Percentiles rank a stretch among this genome's conserved stretches.
phyloP scores from a whole-genome alignment of 2,888 invertebrate genomes.

The Noctua pronuba region DNA sequence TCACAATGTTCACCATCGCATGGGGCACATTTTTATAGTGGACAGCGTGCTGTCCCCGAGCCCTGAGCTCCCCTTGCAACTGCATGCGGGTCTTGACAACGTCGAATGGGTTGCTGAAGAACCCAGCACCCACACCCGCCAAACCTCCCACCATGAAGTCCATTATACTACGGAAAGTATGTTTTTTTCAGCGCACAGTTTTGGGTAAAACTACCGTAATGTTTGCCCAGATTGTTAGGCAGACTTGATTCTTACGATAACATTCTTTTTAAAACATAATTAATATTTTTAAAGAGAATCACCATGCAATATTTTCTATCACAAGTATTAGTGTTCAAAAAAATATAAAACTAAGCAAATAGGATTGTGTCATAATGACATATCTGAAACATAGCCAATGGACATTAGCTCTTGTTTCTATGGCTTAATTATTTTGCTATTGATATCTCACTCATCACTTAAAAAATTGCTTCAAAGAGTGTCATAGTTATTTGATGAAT shows the following conservation, averaged over 20 bases:
- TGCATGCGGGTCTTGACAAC: slow-evolving; percentile 97
- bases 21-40: slow-evolving; percentile 94
- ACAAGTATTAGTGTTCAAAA: slow-evolving; percentile 2
- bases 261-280: background rate
- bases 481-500: background rate
- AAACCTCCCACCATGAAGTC: slow-evolving; percentile 95
- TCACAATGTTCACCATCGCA: slow-evolving; percentile 93
- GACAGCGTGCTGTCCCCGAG: slow-evolving; percentile 91
- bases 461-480: background rate
- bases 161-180: slow-evolving; percentile 83
- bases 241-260: background rate
- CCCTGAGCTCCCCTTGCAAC: slow-evolving; percentile 94
- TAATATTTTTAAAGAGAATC: background rate
- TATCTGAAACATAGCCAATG: background rate
- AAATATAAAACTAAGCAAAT: background rate
- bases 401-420: background rate
- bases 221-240: background rate
- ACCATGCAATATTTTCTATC: slow-evolving; percentile 12
- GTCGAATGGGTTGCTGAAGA: slow-evolving; percentile 97
- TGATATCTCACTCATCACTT: background rate
- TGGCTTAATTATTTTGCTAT: background rate
- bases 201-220: slow-evolving; percentile 15
- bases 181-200: slow-evolving; percentile 32
- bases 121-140: slow-evolving; percentile 94
- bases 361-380: background rate